Base-by-base conservation (phyloP, 1,140 invertebrate species). In the Paralvinella palmiformis region DNA sequence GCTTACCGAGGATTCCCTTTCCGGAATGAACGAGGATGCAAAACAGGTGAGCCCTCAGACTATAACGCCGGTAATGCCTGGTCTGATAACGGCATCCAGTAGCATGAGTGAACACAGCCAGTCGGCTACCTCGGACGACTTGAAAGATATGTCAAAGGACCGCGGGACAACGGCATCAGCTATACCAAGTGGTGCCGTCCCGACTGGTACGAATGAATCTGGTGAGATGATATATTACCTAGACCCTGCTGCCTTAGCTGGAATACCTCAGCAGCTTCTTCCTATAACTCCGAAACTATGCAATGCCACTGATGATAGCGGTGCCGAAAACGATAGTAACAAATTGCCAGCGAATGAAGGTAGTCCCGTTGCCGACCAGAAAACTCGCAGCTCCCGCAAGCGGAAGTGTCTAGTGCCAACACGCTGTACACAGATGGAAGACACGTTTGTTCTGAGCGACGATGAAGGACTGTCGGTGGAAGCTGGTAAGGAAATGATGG, bases 381-480 rank as follows among this genome's bases (percentile, higher is more conserved):
- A 32, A 27, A 4, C 22, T n/a, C 81, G 75, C 75, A 59, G 63
- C 64, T 45, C 71, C 48, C 72, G 92, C 53, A 94, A 96, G 81
- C 83, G 94, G 55, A 97, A 96, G 80, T 94, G 88, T 71, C 88
- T 92, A 71, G 94, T 95, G 77, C 94, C 93, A 0, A 93, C 90
- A 0, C 85, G 91, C 62, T 91, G 88, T 74, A 86, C 90, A 1
- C 78, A 80, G 36, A 52, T 44, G 17, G 59, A 57, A 22, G 72
- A 74, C 6, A 63, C 52, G 29, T 70, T 66, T 62, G 65, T 59
- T 0, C 63, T 72, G 63, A 72, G 71, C 57, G 74, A 75, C 60
- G 75, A 80, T 22, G 48, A n/a, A n/a, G n/a, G n/a, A n/a, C n/a
- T n/a, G n/a, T n/a, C n/a, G n/a, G n/a, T n/a, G n/a, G n/a, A n/a